Conservation (phyloP, 2,113 vertebrate genomes). For the Dunckerocampus dactyliophorus region DNA sequence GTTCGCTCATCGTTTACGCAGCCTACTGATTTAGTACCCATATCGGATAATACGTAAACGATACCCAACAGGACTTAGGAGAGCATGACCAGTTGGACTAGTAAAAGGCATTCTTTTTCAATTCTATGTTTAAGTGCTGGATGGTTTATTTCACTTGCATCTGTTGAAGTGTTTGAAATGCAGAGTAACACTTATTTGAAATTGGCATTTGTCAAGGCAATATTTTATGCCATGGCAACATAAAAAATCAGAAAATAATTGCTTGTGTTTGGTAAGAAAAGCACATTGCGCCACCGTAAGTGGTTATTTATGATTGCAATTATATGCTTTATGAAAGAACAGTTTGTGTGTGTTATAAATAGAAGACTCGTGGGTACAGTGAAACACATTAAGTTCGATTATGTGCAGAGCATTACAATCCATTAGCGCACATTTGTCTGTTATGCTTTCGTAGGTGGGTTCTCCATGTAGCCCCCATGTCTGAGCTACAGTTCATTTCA, state of each 20-base stretch:
- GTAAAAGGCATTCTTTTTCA: no score
- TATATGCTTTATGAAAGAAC: background rate
- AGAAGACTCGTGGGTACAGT: background rate
- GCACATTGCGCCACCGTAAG: background rate
- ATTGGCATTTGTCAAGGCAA: background rate
- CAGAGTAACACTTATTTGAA: no score
- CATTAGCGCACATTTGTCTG: slow-evolving; percentile 36
- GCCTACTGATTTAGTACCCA: no score
- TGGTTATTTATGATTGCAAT: background rate
- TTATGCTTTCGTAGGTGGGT: slow-evolving; percentile 12
- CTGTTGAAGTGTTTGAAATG: no score
- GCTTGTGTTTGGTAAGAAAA: background rate
- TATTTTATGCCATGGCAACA: background rate
- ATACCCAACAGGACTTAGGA: no score
- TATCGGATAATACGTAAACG: no score
- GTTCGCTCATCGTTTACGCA: no score
- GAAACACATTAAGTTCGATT: slow-evolving; percentile 9
- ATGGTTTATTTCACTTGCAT: no score
- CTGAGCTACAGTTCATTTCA: slow-evolving; percentile 21
- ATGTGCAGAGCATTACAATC: slow-evolving; percentile 24
- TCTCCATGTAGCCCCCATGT: slow-evolving; percentile 2
- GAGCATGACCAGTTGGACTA: no score
- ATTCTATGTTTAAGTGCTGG: no score
- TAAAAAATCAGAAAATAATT: background rate
- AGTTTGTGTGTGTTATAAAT: background rate